Evolutionary conservation across 2,113 vertebrate genomes (phyloP).

Genomic region (Pygoscelis adeliae): DNA sequence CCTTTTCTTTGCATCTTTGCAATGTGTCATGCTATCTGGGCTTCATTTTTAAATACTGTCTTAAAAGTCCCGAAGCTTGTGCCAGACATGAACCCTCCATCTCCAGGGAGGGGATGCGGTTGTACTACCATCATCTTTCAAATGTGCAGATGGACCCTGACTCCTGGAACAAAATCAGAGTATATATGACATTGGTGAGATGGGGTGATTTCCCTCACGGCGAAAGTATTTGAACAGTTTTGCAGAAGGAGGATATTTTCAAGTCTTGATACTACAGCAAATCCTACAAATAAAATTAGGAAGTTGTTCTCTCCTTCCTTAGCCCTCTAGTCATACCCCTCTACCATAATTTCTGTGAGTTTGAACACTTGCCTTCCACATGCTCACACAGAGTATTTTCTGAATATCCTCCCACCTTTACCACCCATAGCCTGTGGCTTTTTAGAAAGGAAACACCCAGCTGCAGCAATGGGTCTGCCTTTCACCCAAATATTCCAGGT

Average conservation of each 20-base stretch:
- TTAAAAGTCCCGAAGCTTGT: background rate
- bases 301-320: background rate
- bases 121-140: background rate
- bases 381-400: background rate
- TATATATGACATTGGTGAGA: background rate
- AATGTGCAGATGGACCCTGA: background rate
- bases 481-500: conserved; percentile 9
- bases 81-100: background rate
- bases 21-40: background rate
- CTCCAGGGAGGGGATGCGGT: background rate
- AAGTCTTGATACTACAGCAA: background rate
- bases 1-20: background rate
- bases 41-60: background rate
- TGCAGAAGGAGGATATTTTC: background rate
- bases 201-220: background rate
- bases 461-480: background rate
- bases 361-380: background rate
- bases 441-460: background rate
- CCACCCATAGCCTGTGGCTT: background rate
- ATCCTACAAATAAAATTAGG: background rate
- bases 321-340: background rate
- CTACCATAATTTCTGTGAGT: background rate
- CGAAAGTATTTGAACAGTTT: background rate
- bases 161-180: background rate
- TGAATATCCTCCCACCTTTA: background rate